Evolutionary conservation across 2,888 invertebrate species (phyloP).

Genomic region (Liodrosophila aerea): DNA sequence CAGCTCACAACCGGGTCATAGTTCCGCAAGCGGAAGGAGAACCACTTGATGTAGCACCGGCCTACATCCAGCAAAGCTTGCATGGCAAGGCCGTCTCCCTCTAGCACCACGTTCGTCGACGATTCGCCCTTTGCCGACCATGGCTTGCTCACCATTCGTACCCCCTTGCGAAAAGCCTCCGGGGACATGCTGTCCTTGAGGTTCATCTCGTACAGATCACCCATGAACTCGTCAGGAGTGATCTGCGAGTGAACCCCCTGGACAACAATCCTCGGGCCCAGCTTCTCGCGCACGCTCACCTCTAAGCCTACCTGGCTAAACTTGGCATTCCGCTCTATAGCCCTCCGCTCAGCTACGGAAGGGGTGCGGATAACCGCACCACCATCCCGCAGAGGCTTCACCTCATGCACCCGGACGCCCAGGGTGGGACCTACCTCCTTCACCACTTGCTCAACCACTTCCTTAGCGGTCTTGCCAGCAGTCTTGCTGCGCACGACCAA

Average conservation of each 20-base stretch:
- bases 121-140: neutral
- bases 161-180: neutral
- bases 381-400: conserved; percentile 13
- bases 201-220: conserved; percentile 3
- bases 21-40: conserved; percentile 10
- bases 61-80: neutral
- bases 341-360: conserved; percentile 6
- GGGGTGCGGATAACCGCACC: conserved; percentile 12
- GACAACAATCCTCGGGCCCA: conserved; percentile 8
- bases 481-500: neutral
- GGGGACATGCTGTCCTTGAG: conserved; percentile 13
- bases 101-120: neutral
- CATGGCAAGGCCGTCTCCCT: conserved; percentile 2
- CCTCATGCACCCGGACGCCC: conserved; percentile 1
- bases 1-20: conserved; percentile 8
- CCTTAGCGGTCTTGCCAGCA: too few relatives aligned
- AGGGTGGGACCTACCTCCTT: conserved; percentile 2
- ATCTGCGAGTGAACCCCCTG: conserved; percentile 6
- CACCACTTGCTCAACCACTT: neutral
- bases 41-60: conserved; percentile 20
- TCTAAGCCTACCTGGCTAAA: neutral
- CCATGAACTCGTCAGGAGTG: conserved; percentile 15
- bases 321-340: conserved; percentile 7
- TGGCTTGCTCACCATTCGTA: neutral
- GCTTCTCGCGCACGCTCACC: conserved; percentile 7